Percentiles rank a stretch among this genome's conserved stretches.
phyloP scores from a whole-genome alignment of 2,888 invertebrate species.

The Drosophila helvetica region DNA sequence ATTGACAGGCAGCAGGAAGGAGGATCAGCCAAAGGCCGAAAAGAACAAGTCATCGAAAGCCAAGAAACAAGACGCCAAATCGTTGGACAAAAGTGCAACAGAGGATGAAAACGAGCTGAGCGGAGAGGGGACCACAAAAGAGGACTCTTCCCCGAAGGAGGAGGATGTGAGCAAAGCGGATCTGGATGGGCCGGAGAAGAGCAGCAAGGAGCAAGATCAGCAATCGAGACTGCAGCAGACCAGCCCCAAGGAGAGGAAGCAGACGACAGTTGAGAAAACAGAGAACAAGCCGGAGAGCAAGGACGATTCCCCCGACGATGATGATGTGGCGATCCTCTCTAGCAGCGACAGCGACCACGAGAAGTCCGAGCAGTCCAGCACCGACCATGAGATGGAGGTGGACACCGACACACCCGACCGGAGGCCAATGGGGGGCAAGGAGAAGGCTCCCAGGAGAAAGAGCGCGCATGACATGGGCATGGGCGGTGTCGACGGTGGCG shows the following conservation, averaged over 20 bases:
- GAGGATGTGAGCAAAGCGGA: not conserved
- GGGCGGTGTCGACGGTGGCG: not conserved
- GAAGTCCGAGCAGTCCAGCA: slow-evolving; percentile 25
- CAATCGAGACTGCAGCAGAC: too few relatives aligned
- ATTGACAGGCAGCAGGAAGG: not conserved
- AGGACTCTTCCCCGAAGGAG: not conserved
- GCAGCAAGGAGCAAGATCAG: too few relatives aligned
- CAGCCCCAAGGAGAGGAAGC: not conserved
- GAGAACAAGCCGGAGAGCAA: not conserved
- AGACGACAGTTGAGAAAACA: not conserved
- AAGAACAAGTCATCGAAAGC: not conserved
- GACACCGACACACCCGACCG: slow-evolving; percentile 41
- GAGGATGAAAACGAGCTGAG: not conserved
- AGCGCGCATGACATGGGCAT: not conserved
- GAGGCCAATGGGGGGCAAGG: slow-evolving; percentile 4
- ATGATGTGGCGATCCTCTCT: slow-evolving; percentile 26
- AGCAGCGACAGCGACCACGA: slow-evolving; percentile 47
- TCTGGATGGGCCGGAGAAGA: too few relatives aligned
- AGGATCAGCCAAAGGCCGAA: too few relatives aligned
- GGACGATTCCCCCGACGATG: not conserved
- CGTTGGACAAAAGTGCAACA: too few relatives aligned
- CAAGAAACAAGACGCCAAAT: slow-evolving; percentile 1
- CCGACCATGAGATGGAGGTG: slow-evolving; percentile 42
- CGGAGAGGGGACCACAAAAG: not conserved
- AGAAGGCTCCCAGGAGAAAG: slow-evolving; percentile 14